Evolutionary conservation across 1,140 invertebrate species (phyloP).

Genomic region (Drosophila ambigua): DNA sequence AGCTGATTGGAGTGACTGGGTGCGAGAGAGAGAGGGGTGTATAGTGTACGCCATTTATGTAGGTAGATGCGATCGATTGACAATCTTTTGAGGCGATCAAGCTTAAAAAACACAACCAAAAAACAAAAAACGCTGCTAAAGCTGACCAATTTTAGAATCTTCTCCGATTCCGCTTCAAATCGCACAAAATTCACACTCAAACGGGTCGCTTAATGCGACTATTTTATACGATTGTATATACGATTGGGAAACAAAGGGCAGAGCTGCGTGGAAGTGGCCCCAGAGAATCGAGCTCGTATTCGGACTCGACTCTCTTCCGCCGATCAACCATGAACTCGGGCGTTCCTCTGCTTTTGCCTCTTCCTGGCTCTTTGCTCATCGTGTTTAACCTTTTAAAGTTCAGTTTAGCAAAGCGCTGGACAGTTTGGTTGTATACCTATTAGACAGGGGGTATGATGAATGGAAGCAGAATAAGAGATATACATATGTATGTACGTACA

Average conservation of each 20-base stretch:
- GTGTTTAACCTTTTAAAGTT: conserved; percentile 61
- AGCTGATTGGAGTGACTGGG: not conserved
- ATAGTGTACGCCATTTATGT: conserved; percentile 18
- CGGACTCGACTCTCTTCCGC: conserved; percentile 10
- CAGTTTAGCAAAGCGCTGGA: conserved; percentile 40
- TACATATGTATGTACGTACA: too few species aligned
- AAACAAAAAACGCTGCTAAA: conserved; percentile 25
- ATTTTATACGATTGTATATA: conserved; percentile 18
- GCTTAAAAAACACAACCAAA: conserved; percentile 6
- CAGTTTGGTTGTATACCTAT: conserved; percentile 1
- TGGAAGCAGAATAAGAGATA: too few species aligned
- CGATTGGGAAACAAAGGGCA: conserved; percentile 46
- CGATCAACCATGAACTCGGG: conserved; percentile 67
- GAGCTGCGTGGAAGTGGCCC: conserved; percentile 62
- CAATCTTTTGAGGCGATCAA: conserved; percentile 49
- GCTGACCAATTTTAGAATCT: conserved; percentile 65
- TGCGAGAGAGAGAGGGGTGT: conserved; percentile 1
- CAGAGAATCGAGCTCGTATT: not conserved
- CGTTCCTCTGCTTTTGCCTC: conserved; percentile 15
- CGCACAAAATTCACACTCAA: conserved; percentile 52
- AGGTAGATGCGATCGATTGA: conserved; percentile 49
- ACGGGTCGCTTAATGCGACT: conserved; percentile 21
- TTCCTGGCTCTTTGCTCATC: not conserved
- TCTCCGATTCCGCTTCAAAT: conserved; percentile 49
- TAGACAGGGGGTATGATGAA: too few species aligned